These are phyloP conservation scores for Periophthalmus modestus DNA, from an alignment of 2,113 vertebrate genomes.

Conservation along the genomic window DNA sequence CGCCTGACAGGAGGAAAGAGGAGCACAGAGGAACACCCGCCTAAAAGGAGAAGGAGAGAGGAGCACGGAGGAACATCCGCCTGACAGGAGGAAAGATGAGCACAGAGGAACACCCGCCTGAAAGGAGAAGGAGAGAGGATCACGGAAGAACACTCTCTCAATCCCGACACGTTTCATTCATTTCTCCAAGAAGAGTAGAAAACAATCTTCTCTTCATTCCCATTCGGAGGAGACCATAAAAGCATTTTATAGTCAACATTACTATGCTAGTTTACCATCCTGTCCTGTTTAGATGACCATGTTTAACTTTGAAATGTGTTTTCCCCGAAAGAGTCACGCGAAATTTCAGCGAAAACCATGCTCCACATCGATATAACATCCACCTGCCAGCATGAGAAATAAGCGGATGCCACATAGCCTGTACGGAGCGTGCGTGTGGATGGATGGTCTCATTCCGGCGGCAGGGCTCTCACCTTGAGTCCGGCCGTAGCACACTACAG, in stretches of 20 bases:
- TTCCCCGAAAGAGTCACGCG: neutral
- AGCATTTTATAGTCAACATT: conserved; percentile 19
- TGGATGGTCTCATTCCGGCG: conserved; percentile 18
- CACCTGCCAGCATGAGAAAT: conserved; percentile 54
- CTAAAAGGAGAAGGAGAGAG: too few relatives aligned
- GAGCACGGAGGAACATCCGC: too few relatives aligned
- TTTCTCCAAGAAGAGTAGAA: conserved; percentile 13
- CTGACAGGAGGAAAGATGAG: too few relatives aligned
- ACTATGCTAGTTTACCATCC: conserved; percentile 50
- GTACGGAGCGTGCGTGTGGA: conserved; percentile 10
- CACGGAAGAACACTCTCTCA: conserved; percentile 1
- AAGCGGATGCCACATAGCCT: conserved; percentile 27
- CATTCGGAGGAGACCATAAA: conserved; percentile 1
- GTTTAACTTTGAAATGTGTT: conserved; percentile 38
- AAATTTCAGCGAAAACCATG: neutral
- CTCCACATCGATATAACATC: neutral
- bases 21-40: too few relatives aligned
- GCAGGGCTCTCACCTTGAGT: conserved; percentile 71
- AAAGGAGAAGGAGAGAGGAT: too few relatives aligned
- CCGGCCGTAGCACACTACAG: conserved; percentile 65
- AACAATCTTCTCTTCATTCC: neutral
- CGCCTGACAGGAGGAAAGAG: too few relatives aligned
- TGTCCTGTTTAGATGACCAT: conserved; percentile 8
- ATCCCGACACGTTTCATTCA: conserved; percentile 29
- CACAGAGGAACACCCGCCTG: too few relatives aligned